These are phyloP conservation scores for Panulirus ornatus DNA, from an alignment of 1,140 invertebrate genomes.

Conservation along the genomic window DNA sequence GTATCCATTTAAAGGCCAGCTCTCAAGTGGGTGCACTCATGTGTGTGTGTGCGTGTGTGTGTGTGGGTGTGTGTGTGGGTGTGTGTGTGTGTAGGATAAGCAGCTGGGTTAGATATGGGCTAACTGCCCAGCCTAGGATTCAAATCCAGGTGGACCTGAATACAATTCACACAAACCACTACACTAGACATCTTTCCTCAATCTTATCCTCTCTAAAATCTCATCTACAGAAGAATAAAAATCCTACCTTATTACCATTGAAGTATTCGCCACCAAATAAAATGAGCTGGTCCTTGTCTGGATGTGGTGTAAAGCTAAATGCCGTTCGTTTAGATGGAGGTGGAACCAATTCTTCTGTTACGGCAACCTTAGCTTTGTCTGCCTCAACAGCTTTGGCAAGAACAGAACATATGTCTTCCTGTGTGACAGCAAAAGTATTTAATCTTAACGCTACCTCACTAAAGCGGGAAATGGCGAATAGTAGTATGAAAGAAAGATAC, in stretches of 20 bases:
- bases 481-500: too few species aligned
- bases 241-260: constrained; percentile 89
- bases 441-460: too few species aligned
- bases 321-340: constrained; percentile 88
- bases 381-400: constrained; percentile 82
- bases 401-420: constrained; percentile 67
- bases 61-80: constrained; percentile 7
- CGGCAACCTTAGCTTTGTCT: constrained; percentile 83
- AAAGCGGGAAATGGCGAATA: too few species aligned
- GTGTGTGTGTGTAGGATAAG: constrained; percentile 14
- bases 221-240: too few species aligned
- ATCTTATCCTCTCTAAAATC: too few species aligned
- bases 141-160: too few species aligned
- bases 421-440: not conserved
- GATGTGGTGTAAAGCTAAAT: constrained; percentile 89
- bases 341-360: constrained; percentile 84
- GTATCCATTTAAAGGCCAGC: not conserved
- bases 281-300: constrained; percentile 92
- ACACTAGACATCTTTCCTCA: too few species aligned
- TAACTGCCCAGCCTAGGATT: too few species aligned
- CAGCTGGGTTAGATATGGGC: too few species aligned
- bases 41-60: constrained; percentile 18
- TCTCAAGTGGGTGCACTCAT: not conserved
- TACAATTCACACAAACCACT: too few species aligned
- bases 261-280: constrained; percentile 95